Base-by-base conservation (phyloP, 2,113 vertebrate species). In the Synodontis membranacea region DNA sequence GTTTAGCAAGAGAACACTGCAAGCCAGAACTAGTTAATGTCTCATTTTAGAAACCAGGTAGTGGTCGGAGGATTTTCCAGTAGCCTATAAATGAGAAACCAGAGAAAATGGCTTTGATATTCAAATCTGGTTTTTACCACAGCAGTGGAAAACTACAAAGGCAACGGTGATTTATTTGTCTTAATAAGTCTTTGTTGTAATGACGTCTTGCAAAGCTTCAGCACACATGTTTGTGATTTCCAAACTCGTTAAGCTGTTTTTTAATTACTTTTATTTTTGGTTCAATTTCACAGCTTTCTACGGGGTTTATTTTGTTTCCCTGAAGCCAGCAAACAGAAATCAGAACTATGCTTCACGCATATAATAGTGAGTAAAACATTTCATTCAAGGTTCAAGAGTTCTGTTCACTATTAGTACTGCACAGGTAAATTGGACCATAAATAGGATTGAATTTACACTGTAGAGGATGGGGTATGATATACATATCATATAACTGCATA, bases 91-190 rank as follows among this genome's bases (percentile, higher is more conserved):
- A 75, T 75, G 42, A 75, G 2, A 75, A 75, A 75, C 11, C 21
- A 44, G 11, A 44, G 39, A 72, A 72, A 42, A 72, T 14, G n/a
- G 5, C 72, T 48, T 75, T 3, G 5, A 15, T 75, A 48, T 75
- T n/a, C 48, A 25, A 75, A 48, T 48, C 72, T 46, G 72, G 25
- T 75, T 44, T 72, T 5, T 15, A 46, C 25, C 2, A 5, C 74
- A 50, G 74, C n/a, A 78, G 74, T 52, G 6, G 50, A 52, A 48
- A 75, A 7, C 74, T 78, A 78, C 28, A 78, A 78, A 78, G 74
- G 44, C 46, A 19, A 50, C 50, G 46, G 25, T 9, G 46, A 50
- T 78, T 78, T 50, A 78, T 78, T 52, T 78, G 74, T 19, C 46
- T 78, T 78, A 75, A 31, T 78, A 76, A 2, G 11, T 31, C 14